These are phyloP conservation scores for Eulemur coronatus DNA, from an alignment of 2,797 vertebrate genomes.

Conservation along the genomic window DNA sequence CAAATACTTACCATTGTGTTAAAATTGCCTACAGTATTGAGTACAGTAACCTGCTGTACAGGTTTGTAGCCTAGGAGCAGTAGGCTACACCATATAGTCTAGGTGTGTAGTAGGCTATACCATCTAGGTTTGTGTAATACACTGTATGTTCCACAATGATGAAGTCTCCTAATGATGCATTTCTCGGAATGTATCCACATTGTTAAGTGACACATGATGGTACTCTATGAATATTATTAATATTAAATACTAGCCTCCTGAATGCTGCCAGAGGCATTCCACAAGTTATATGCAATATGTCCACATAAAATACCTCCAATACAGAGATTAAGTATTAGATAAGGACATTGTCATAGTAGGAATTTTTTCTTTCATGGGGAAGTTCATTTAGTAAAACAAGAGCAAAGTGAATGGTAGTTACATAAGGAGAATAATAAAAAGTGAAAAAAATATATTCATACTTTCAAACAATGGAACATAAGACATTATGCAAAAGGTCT, in stretches of 20 bases:
- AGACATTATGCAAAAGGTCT: neutral
- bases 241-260: constrained; percentile 7
- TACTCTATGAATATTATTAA: neutral
- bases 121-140: neutral
- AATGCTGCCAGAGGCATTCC: neutral
- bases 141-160: neutral
- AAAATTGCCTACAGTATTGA: neutral
- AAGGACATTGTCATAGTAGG: neutral
- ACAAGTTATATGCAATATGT: constrained; percentile 9
- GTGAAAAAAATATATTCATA: neutral
- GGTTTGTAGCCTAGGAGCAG: neutral
- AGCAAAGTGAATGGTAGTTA: constrained; percentile 27
- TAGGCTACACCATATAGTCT: neutral
- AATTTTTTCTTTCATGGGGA: neutral
- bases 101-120: neutral
- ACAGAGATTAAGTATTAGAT: neutral
- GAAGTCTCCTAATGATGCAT: neutral
- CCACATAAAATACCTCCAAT: neutral
- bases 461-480: constrained; percentile 13
- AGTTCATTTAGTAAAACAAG: constrained; percentile 35
- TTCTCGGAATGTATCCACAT: neutral
- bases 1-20: neutral
- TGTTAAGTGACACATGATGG: neutral
- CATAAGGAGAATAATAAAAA: neutral
- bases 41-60: neutral